These are phyloP conservation scores for Tadarida brasiliensis DNA, from an alignment of 2,797 vertebrate genomes.

Conservation along the genomic window DNA sequence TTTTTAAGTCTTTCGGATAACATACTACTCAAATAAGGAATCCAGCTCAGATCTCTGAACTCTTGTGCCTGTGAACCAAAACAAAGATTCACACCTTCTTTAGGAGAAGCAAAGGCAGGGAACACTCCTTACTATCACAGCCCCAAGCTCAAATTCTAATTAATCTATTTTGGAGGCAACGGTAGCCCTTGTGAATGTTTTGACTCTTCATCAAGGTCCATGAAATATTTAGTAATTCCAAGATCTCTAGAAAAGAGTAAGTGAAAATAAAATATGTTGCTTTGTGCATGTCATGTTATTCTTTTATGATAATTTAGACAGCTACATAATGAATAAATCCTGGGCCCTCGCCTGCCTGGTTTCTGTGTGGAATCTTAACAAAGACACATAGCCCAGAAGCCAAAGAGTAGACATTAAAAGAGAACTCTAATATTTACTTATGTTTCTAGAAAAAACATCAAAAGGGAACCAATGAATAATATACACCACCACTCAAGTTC, in stretches of 20 bases:
- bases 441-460: constrained; percentile 21
- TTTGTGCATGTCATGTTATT: not conserved
- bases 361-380: constrained; percentile 37
- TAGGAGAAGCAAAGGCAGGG: not conserved
- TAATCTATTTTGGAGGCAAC: constrained; percentile 31
- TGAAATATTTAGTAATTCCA: constrained; percentile 62
- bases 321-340: not conserved
- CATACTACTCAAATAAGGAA: not conserved
- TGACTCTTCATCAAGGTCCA: not conserved
- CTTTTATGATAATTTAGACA: not conserved
- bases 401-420: constrained; percentile 17
- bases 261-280: constrained; percentile 42
- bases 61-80: not conserved
- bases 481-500: not conserved
- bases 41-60: not conserved
- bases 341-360: not conserved
- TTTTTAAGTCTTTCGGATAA: not conserved
- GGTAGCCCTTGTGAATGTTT: not conserved
- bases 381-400: not conserved
- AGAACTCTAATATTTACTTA: constrained; percentile 19
- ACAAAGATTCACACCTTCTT: not conserved
- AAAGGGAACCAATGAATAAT: constrained; percentile 33
- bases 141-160: constrained; percentile 57
- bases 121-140: constrained; percentile 15
- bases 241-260: constrained; percentile 39